phyloP scores from a whole-genome alignment of 2,113 vertebrate species.

The Pseudorectes ferrugineus region DNA sequence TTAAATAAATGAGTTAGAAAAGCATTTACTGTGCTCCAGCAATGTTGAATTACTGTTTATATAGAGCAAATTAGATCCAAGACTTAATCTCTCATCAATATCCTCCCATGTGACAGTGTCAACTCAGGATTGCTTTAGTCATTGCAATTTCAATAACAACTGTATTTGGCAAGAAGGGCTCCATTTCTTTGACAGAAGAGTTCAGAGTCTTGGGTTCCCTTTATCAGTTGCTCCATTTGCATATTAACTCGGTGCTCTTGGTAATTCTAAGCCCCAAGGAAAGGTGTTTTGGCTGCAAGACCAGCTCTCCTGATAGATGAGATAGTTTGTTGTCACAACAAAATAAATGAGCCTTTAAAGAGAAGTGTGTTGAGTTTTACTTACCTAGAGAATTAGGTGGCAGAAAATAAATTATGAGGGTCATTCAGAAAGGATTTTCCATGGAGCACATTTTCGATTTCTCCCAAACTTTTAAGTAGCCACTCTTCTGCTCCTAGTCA shows the following conservation, averaged over 20 bases:
- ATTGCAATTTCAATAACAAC: background rate
- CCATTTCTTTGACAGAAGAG: background rate
- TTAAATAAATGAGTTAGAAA: constrained; percentile 36
- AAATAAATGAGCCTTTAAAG: background rate
- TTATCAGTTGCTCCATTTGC: background rate
- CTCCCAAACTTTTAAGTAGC: background rate
- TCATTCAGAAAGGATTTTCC: background rate
- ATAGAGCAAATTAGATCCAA: constrained; percentile 19
- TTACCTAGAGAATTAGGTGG: background rate
- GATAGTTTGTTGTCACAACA: background rate
- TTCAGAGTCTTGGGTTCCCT: background rate
- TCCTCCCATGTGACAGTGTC: background rate
- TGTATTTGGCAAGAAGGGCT: background rate
- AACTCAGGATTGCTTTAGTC: constrained; percentile 5
- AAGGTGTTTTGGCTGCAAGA: background rate
- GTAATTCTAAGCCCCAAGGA: background rate
- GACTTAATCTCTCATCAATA: constrained; percentile 8
- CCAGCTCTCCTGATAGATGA: background rate
- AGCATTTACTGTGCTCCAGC: constrained; percentile 12
- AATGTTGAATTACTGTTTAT: constrained; percentile 20
- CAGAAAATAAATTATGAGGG: background rate
- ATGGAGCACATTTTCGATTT: background rate
- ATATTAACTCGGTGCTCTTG: background rate
- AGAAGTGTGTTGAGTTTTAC: background rate
- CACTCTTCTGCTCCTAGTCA: background rate